Conservation (phyloP, 2,113 vertebrate species). For the Paralichthys olivaceus region DNA sequence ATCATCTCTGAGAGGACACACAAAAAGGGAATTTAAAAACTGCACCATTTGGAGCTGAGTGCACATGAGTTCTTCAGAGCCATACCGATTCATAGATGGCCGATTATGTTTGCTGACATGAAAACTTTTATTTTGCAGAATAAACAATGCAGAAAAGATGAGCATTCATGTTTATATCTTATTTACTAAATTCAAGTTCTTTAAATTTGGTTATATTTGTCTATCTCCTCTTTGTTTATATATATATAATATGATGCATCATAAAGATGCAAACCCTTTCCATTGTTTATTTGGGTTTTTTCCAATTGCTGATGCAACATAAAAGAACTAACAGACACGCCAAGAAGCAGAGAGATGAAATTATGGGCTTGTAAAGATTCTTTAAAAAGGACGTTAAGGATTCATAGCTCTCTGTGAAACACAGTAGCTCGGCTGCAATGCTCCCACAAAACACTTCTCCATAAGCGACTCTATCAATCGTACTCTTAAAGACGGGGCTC, state of each 20-base stretch:
- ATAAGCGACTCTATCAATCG: constrained; percentile 17
- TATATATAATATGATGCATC: no score
- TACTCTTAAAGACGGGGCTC: constrained; percentile 28
- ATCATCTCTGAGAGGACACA: constrained; percentile 14
- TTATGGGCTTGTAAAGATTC: background rate
- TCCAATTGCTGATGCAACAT: constrained; percentile 15
- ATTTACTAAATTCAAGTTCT: no score
- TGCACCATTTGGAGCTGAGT: background rate
- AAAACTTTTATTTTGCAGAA: no score
- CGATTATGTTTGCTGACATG: no score
- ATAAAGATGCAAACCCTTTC: no score
- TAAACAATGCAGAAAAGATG: no score
- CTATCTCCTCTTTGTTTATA: no score
- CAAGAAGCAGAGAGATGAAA: background rate
- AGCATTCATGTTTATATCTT: no score
- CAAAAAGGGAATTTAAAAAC: no score
- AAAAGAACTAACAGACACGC: background rate
- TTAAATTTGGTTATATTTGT: no score
- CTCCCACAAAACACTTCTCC: constrained; percentile 3
- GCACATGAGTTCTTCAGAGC: background rate
- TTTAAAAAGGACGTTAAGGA: background rate
- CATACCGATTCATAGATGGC: no score
- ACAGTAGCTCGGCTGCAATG: background rate
- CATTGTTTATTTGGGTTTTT: constrained; percentile 1
- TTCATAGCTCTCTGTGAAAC: background rate